A percentile compares a stretch with the other conserved stretches of the same genome.
Evolutionary conservation across 2,113 vertebrate genomes (phyloP).

Genomic region (Cercopithecus mona): DNA sequence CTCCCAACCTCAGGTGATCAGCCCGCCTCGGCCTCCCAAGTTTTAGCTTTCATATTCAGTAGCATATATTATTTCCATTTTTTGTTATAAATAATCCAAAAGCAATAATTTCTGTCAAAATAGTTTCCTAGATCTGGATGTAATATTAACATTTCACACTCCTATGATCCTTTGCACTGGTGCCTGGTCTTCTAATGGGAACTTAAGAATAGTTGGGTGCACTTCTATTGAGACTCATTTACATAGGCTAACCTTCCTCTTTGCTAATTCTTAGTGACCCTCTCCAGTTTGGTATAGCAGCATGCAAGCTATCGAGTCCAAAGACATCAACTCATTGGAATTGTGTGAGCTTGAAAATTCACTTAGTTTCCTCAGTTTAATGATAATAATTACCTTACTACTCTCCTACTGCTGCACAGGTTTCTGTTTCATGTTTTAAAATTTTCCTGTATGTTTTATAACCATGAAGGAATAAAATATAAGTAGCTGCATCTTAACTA

Average conservation of each 20-base stretch:
- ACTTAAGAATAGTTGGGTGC: neutral
- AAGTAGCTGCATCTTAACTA: neutral
- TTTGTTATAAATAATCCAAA: neutral
- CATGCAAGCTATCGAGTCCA: neutral
- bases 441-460: neutral
- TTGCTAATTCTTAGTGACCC: neutral
- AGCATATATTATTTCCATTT: neutral
- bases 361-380: neutral
- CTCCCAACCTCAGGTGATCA: too few relatives aligned
- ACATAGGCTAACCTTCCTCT: neutral
- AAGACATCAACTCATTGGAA: neutral
- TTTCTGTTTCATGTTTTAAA: neutral
- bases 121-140: neutral
- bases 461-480: neutral
- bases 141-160: neutral
- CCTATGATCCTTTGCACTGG: neutral
- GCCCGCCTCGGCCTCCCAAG: too few relatives aligned
- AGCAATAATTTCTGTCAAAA: neutral
- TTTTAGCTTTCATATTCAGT: constrained; percentile 23
- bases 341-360: neutral
- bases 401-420: neutral
- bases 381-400: neutral
- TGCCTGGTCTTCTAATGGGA: neutral
- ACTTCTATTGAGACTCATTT: neutral
- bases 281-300: neutral